phyloP scores from a whole-genome alignment of 1,140 invertebrate species.

The Papilio xuthus region DNA sequence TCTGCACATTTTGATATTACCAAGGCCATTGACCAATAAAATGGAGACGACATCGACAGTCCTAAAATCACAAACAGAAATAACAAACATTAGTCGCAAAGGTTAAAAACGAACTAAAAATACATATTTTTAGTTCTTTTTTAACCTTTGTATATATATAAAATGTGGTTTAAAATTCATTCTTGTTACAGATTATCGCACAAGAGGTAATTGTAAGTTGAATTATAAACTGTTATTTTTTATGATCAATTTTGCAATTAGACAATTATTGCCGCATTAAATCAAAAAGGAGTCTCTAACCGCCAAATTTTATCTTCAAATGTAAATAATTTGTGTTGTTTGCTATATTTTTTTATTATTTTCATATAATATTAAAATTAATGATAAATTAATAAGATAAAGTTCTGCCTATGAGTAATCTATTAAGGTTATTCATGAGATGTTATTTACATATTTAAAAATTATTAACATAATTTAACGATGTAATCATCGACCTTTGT shows the following conservation, averaged over 20 bases:
- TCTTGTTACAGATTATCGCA: too few relatives aligned
- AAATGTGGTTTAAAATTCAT: too few relatives aligned
- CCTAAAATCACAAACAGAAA: neutral
- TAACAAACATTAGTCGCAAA: neutral
- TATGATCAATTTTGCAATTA: neutral
- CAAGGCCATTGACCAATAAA: neutral
- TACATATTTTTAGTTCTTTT: too few relatives aligned
- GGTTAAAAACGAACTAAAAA: neutral
- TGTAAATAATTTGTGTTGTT: neutral
- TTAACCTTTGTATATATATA: too few relatives aligned
- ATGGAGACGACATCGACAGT: neutral
- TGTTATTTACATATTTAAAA: too few relatives aligned
- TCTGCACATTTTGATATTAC: neutral
- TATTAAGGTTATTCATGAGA: too few relatives aligned
- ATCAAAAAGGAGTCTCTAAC: neutral
- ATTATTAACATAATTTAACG: neutral
- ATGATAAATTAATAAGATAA: too few relatives aligned
- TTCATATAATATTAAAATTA: too few relatives aligned
- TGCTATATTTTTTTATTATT: too few relatives aligned
- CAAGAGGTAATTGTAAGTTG: too few relatives aligned
- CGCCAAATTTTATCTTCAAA: neutral
- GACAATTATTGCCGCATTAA: neutral
- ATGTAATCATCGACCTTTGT: neutral
- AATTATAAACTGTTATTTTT: neutral
- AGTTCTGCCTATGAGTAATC: too few relatives aligned